Base-by-base conservation (phyloP, 2,113 vertebrate genomes). In the Columba janthina region DNA sequence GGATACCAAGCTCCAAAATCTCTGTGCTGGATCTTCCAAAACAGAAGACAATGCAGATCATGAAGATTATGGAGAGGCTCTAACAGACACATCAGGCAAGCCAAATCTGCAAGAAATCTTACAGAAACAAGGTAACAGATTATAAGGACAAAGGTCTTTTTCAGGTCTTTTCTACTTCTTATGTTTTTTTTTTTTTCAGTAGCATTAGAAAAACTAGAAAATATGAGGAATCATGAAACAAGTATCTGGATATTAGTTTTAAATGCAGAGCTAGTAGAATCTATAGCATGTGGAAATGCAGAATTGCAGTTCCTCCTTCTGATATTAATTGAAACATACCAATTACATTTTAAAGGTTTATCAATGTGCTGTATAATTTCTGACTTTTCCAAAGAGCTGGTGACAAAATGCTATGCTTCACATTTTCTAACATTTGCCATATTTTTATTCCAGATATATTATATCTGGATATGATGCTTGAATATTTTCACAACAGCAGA, bases 81-180 rank as follows among this genome's bases (percentile, higher is more conserved):
- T 97, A 58, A 85, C 96, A 34, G 98, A 98, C n/a, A 79, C 97
- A 31, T 32, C 66, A 71, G 54, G 94, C 93, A 99, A 99, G 93
- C 97, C 97, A 21, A 98, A 98, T 88, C 98, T 99, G 34, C 99
- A 99, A 20, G 98, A 99, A 90, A 97, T 99, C 82, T 97, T 99
- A 67, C 98, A 99, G 89, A 99, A 98, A 95, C 97, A 98, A 88
- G 99, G 99, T 99, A 85, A 96, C 97, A 58, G 17, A 60, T 84
- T 16, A 42, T 36, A 60, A 72, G 14, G n/a, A 69, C 83, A 99
- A 98, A 98, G 54, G 94, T 99, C 75, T 98, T 98, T 22, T 98
- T 96, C 21, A 96, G 97, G 38, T 4, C 15, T 79, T 6, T 36
- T 74, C 31, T 50, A n/a, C 25, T 67, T 69, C 44, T n/a, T 44